These are phyloP conservation scores for Drosophila kepulauana DNA, from an alignment of 1,140 invertebrate species.

Conservation along the genomic window DNA sequence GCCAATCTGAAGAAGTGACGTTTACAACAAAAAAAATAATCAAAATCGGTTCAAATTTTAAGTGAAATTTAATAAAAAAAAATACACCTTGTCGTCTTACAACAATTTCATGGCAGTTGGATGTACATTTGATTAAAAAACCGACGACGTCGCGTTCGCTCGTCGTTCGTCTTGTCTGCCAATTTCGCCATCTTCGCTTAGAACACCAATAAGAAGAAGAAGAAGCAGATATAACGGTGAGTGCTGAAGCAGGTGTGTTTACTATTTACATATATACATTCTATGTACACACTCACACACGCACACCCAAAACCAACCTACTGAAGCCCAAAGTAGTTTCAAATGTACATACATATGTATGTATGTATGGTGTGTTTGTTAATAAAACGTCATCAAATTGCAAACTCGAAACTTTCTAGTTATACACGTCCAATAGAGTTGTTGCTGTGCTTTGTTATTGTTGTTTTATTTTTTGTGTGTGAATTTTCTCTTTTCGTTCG, in stretches of 20 bases:
- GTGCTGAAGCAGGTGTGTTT: conserved; percentile 45
- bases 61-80: conserved; percentile 55
- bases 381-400: conserved; percentile 46
- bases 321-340: conserved; percentile 8
- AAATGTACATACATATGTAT: not conserved
- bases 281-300: conserved; percentile 5
- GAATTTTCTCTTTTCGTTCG: conserved; percentile 23
- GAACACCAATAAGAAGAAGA: conserved; percentile 47
- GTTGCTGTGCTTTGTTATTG: conserved; percentile 10
- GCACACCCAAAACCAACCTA: not conserved
- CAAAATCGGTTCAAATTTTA: conserved; percentile 57
- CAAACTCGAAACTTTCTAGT: conserved; percentile 45
- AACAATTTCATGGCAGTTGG: conserved; percentile 40
- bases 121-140: conserved; percentile 45
- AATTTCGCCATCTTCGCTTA: conserved; percentile 43
- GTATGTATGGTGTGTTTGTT: conserved; percentile 3
- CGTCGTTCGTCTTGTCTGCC: conserved; percentile 29
- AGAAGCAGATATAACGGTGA: conserved; percentile 39
- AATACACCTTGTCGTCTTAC: conserved; percentile 22
- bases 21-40: conserved; percentile 58
- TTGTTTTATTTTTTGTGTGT: conserved; percentile 6
- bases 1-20: conserved; percentile 55
- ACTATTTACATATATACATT: conserved; percentile 30
- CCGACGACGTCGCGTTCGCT: conserved; percentile 48
- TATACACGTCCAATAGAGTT: conserved; percentile 1